Base-by-base conservation (phyloP, 2,888 invertebrate species). In the Agriotes lineatus region DNA sequence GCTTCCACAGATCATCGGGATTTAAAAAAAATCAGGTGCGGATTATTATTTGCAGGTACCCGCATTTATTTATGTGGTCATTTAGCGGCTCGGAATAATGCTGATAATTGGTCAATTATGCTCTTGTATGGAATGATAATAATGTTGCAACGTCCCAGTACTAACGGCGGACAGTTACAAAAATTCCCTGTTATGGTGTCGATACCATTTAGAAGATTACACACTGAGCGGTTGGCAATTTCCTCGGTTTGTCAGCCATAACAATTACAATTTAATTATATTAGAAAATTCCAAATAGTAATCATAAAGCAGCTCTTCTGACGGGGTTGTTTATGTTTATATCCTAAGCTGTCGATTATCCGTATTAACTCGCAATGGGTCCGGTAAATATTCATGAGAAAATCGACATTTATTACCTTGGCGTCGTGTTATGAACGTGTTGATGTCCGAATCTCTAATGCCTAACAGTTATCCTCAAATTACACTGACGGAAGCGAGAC, bases 21-120 rank as follows among this genome's bases (percentile, higher is more conserved):
- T 33, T 33, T 52, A 25, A 25, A 30, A 14, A 19, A 30, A 52
- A 35, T 52, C 52, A 35, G 18, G 52, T 52, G 52, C n/a, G 33
- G 52, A 52, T 33, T 35, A n/a, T n/a, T n/a, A 52, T 52, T 52
- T 52, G 52, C 52, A 52, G 52, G 52, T 52, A 52, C 52, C 52
- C 52, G 52, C 52, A 52, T 52, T 52, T 52, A 30, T 25, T 25
- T 35, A 18, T 18, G 18, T 16, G 16, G 14, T 33, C 52, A 25
- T 18, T 35, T 19, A n/a, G 14, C 6, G 10, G 16, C 18, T 52
- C 16, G n/a, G n/a, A 52, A 35, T 35, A 52, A 52, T 52, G 35
- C 18, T 35, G 0, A 52, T 52, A 52, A 52, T 52, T 52, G 33
- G 52, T 52, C 52, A 52, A 33, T 52, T 52, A 52, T 33, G 48